Evolutionary conservation across 64 coral and sea anemone species (phyloP).

Genomic region (Astreopora myriophthalma): DNA sequence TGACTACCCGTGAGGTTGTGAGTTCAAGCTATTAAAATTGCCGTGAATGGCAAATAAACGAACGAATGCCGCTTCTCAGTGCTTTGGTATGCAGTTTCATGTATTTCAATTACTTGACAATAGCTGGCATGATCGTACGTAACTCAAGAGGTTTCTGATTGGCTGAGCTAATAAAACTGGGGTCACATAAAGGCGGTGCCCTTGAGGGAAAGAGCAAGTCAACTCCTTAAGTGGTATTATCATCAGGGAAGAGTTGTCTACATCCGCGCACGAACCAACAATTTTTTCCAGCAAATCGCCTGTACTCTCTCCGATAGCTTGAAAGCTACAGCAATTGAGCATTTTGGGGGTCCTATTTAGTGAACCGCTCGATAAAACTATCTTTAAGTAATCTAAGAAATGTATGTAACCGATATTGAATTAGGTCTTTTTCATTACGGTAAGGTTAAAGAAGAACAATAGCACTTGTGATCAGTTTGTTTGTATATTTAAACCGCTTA

Average conservation of each 20-base stretch:
- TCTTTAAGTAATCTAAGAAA: slow-evolving; percentile 36
- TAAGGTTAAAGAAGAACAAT: background rate
- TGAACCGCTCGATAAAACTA: slow-evolving; percentile 1
- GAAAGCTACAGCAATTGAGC: background rate
- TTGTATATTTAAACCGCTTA: slow-evolving; percentile 46
- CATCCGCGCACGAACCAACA: background rate
- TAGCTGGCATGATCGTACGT: background rate
- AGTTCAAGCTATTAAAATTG: slow-evolving; percentile 17
- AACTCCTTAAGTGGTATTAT: slow-evolving; percentile 32
- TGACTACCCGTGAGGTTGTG: background rate
- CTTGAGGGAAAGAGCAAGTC: background rate
- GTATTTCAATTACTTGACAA: slow-evolving; percentile 45
- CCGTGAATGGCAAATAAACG: background rate
- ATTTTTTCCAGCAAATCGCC: background rate
- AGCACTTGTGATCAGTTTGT: slow-evolving; percentile 33
- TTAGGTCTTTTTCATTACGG: slow-evolving; percentile 22
- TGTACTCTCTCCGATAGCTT: background rate
- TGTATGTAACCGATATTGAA: slow-evolving; percentile 50
- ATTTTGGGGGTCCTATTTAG: background rate
- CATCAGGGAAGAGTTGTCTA: background rate
- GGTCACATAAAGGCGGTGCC: slow-evolving; percentile 3
- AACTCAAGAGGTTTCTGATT: background rate
- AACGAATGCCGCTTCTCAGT: background rate
- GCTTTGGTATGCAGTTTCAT: background rate
- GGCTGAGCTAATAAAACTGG: background rate